phyloP scores from a whole-genome alignment of 2,888 invertebrate genomes.

The Hofmannophila pseudospretella region DNA sequence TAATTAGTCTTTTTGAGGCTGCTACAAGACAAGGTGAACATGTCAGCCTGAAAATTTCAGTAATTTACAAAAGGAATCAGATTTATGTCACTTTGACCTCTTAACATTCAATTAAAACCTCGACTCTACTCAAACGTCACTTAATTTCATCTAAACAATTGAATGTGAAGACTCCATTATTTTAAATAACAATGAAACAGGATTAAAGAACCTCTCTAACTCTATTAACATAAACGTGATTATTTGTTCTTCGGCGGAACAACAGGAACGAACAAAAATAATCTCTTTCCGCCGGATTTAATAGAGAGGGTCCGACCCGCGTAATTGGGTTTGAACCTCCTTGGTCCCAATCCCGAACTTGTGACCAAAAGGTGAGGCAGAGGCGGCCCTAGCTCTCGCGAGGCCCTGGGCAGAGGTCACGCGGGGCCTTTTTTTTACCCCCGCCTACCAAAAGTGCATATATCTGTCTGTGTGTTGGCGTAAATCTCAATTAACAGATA shows the following conservation, averaged over 20 bases:
- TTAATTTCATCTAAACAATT: not conserved
- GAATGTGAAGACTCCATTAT: not conserved
- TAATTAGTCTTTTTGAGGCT: no score
- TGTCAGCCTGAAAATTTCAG: no score
- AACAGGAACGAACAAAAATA: no score
- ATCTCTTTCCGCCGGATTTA: not conserved
- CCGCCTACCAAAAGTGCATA: no score
- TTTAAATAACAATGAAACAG: not conserved
- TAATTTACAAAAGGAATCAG: no score
- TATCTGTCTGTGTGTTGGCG: no score
- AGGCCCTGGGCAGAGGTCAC: no score
- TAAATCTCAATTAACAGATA: no score
- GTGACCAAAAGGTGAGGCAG: not conserved
- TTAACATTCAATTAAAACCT: not conserved
- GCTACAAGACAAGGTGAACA: no score
- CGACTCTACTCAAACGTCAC: not conserved
- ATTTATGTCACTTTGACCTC: not conserved
- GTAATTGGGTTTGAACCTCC: not conserved
- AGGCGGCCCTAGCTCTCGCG: no score
- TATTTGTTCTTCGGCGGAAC: not conserved
- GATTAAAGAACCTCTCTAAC: not conserved
- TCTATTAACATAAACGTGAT: not conserved
- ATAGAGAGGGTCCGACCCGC: not conserved
- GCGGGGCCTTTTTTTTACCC: no score
- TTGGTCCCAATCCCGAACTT: no score